Base-by-base conservation (phyloP, 2,797 vertebrate species). In the Antrozous pallidus region DNA sequence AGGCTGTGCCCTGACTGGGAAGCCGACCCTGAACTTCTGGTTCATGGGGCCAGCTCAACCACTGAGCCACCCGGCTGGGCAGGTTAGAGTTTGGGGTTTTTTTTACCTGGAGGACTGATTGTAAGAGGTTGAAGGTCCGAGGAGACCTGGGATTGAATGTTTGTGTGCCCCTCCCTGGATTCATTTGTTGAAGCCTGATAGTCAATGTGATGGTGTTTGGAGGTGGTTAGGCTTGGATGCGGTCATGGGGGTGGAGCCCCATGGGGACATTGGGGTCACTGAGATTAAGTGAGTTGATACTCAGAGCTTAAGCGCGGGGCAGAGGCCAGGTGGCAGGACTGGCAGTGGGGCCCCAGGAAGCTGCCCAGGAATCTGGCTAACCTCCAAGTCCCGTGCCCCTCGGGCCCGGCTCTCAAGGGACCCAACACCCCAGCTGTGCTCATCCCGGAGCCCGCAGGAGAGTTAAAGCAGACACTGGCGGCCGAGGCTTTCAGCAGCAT, bases 311-410 rank as follows among this genome's bases (percentile, higher is more conserved):
- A 38, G n/a, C 22, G 2, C 26, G 31, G 17, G 77, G 40, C 18
- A 5, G 45, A 26, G 17, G 22, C 49, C 71, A 42, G 54, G 45
- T 20, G 67, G 42, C 70, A 38, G 36, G 9, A 49, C 2, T 45
- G 47, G 26, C 26, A 20, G 42, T 16, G 8, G 11, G 74, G 16
- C 20, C 42, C 80, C 28, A 61, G 36, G 54, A 77, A 42, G 33
- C 56, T 17, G 5, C 31, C 33, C 0, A 0, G 24, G 13, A 18
- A 47, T 65, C 2, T 2, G 5, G 40, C 10, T 65, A 17, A 9
- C 11, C 28, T 70, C 22, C 40, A 56, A 38, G 40, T 26, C 45
- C 90, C 22, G n/a, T n/a, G 14, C 22, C 36, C 28, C 49, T 8
- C 16, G 14, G 6, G 14, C 11, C 77, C 31, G 17, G 16, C 54